phyloP scores from a whole-genome alignment of 2,797 vertebrate genomes.

The Eleutherodactylus coqui region DNA sequence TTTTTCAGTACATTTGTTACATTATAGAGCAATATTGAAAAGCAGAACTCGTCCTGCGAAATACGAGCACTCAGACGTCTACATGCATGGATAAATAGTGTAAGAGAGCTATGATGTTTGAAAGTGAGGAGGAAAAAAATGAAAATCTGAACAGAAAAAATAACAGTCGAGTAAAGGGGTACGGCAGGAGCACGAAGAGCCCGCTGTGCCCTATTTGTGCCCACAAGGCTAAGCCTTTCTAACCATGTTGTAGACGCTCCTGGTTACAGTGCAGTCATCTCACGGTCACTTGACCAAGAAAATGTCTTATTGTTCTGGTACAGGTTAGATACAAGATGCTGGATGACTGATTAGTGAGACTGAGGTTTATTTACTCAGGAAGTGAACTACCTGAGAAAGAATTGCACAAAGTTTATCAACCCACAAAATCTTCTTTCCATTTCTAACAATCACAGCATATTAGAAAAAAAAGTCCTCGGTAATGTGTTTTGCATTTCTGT shows the following conservation, averaged over 20 bases:
- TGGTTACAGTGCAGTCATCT: background rate
- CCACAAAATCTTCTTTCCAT: constrained; percentile 20
- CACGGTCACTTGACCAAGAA: background rate
- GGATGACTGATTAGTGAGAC: background rate
- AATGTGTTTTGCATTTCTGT: background rate
- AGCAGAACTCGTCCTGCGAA: too few species aligned
- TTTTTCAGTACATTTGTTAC: too few species aligned
- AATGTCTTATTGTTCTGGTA: background rate
- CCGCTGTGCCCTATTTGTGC: too few species aligned
- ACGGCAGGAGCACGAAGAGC: too few species aligned
- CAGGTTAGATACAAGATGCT: background rate
- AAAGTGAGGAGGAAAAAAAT: too few species aligned
- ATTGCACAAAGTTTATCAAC: background rate
- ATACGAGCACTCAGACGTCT: too few species aligned
- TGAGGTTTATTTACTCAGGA: background rate
- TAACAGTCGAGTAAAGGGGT: too few species aligned
- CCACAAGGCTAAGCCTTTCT: background rate
- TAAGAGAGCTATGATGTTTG: too few species aligned
- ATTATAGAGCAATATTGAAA: too few species aligned
- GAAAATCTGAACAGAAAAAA: too few species aligned
- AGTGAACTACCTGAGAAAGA: background rate
- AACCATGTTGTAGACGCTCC: background rate
- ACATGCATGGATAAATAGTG: too few species aligned
- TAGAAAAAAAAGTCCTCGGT: background rate
- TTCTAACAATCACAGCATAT: background rate